phyloP scores from a whole-genome alignment of 1,140 invertebrate species.

The Solenopsis invicta region DNA sequence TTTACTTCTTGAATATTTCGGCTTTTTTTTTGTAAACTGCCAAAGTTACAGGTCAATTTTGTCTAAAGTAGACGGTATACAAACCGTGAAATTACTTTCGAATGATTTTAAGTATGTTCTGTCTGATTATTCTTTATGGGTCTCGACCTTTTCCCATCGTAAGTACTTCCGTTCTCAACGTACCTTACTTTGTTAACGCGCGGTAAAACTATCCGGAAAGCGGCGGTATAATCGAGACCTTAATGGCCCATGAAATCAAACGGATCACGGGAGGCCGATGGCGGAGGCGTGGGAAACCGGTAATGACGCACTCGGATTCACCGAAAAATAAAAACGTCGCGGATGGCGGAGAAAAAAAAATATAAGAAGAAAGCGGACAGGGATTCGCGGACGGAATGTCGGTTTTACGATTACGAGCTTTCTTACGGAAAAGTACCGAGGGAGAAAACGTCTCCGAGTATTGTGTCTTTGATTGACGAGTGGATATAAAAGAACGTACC shows the following conservation, averaged over 20 bases:
- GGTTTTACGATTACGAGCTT: neutral
- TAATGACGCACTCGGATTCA: slow-evolving; percentile 24
- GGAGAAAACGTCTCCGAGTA: neutral
- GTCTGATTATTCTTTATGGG: neutral
- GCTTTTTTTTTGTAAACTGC: neutral
- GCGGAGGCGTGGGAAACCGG: slow-evolving; percentile 35
- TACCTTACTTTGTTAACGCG: slow-evolving; percentile 23
- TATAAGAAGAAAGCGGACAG: too few relatives aligned
- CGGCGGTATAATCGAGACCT: slow-evolving; percentile 38
- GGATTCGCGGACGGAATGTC: neutral
- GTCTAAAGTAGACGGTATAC: neutral
- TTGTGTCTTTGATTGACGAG: slow-evolving; percentile 45
- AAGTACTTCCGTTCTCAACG: slow-evolving; percentile 14
- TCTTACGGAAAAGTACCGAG: slow-evolving; percentile 18
- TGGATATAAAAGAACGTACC: slow-evolving; percentile 41
- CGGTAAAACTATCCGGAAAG: slow-evolving; percentile 21
- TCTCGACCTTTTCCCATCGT: neutral
- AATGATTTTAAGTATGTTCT: neutral
- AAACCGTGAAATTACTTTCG: neutral
- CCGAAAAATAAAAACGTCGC: slow-evolving; percentile 18
- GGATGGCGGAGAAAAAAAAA: neutral
- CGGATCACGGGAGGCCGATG: slow-evolving; percentile 3
- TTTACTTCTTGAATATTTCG: too few relatives aligned
- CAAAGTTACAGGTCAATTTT: neutral
- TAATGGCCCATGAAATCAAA: slow-evolving; percentile 60